Conservation (phyloP, 2,888 invertebrate genomes). For the Apodemia duryi region DNA sequence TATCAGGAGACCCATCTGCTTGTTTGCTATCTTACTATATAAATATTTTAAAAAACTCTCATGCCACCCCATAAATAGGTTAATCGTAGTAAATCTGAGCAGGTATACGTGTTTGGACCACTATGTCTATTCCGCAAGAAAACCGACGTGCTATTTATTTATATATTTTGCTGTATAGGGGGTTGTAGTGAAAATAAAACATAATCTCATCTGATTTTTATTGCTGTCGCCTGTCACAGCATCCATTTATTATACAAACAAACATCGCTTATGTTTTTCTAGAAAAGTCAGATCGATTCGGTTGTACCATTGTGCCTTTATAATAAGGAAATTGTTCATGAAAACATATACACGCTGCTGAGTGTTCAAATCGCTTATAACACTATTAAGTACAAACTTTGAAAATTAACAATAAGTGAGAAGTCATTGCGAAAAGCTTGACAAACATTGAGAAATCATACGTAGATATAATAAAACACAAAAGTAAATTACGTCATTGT, state of each 20-base stretch:
- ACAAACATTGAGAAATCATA: background rate
- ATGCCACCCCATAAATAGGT: no score
- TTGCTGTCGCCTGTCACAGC: slow-evolving; percentile 68
- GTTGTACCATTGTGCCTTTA: slow-evolving; percentile 51
- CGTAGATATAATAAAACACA: background rate
- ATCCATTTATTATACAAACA: slow-evolving; percentile 72
- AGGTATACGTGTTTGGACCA: no score
- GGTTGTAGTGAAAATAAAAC: slow-evolving; percentile 17
- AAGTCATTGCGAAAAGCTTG: background rate
- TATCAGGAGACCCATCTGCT: no score
- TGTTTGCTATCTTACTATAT: no score
- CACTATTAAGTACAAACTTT: slow-evolving; percentile 20
- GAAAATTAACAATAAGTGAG: background rate
- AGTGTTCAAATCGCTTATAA: slow-evolving; percentile 16
- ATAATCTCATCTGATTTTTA: slow-evolving; percentile 51
- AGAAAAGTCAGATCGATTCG: slow-evolving; percentile 60
- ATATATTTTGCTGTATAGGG: no score
- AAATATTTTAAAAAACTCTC: no score
- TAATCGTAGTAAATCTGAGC: no score
- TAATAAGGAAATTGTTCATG: slow-evolving; percentile 36
- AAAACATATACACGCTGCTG: slow-evolving; percentile 46
- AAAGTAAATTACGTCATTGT: no score
- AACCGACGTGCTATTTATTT: no score
- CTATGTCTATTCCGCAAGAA: no score
- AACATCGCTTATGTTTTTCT: slow-evolving; percentile 69